Percentiles rank a stretch among this genome's conserved stretches.
These are phyloP conservation scores for Linnaemya vulpina DNA, from an alignment of 2,888 invertebrate genomes.

Conservation along the genomic window DNA sequence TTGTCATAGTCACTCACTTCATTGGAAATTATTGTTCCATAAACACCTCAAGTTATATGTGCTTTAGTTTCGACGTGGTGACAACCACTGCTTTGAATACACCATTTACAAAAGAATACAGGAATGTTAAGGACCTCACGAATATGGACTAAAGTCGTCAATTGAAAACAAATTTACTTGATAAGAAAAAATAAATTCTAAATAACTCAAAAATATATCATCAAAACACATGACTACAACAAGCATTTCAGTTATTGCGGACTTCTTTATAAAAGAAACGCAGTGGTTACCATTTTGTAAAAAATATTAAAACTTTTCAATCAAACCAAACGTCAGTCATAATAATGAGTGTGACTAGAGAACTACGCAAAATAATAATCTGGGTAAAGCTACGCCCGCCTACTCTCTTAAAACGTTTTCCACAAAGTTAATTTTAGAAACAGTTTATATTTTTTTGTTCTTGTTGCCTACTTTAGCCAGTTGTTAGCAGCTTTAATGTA, in stretches of 20 bases:
- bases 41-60: slow-evolving; percentile 58
- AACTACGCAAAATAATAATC: neutral
- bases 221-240: too few relatives aligned
- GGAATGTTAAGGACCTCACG: too few relatives aligned
- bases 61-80: neutral
- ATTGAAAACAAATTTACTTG: too few relatives aligned
- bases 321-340: neutral
- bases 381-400: too few relatives aligned
- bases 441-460: neutral
- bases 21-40: slow-evolving; percentile 54
- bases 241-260: too few relatives aligned
- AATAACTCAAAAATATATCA: too few relatives aligned
- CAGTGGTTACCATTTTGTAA: too few relatives aligned
- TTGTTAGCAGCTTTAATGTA: slow-evolving; percentile 29
- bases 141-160: too few relatives aligned
- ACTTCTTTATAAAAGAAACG: too few relatives aligned
- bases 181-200: too few relatives aligned
- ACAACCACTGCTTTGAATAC: slow-evolving; percentile 11
- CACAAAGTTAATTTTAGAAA: neutral
- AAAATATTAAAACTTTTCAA: too few relatives aligned
- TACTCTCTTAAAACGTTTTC: neutral
- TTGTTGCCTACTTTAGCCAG: slow-evolving; percentile 11
- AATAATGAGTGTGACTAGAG: neutral
- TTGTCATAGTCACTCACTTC: slow-evolving; percentile 36
- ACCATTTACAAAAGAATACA: neutral